Conservation (phyloP, 1,140 invertebrate genomes). For the Drosophila pruinosa region DNA sequence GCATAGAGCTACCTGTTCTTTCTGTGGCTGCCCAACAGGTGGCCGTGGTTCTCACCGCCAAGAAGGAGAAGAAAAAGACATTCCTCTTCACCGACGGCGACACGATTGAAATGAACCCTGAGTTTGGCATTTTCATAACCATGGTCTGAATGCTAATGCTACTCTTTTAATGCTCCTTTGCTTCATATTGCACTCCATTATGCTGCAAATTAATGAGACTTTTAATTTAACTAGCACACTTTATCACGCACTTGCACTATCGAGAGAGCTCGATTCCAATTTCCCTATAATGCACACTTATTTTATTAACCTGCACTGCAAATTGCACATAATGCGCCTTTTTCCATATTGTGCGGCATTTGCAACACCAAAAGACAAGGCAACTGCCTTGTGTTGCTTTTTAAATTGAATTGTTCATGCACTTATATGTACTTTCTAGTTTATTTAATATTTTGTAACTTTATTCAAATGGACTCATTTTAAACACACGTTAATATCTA, state of each 20-base stretch:
- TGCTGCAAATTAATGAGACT: slow-evolving; percentile 19
- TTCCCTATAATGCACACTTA: slow-evolving; percentile 6
- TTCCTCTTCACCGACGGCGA: slow-evolving; percentile 98
- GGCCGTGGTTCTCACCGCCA: slow-evolving; percentile 94
- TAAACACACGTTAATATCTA: too few relatives aligned
- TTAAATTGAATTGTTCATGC: neutral
- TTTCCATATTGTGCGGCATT: neutral
- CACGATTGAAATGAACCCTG: slow-evolving; percentile 94
- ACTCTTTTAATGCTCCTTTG: neutral
- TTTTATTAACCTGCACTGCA: slow-evolving; percentile 26
- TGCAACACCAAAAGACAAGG: neutral
- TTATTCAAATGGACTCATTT: too few relatives aligned
- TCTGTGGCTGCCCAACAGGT: slow-evolving; percentile 99
- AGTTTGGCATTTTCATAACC: slow-evolving; percentile 98
- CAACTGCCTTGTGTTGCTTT: neutral
- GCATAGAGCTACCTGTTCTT: slow-evolving; percentile 96
- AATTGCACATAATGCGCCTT: neutral
- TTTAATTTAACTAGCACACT: slow-evolving; percentile 37
- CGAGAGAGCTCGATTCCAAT: slow-evolving; percentile 18
- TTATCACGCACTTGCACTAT: slow-evolving; percentile 17
- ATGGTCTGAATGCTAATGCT: slow-evolving; percentile 87
- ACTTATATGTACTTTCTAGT: neutral
- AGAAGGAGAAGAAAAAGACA: slow-evolving; percentile 95
- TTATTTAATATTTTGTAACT: too few relatives aligned
- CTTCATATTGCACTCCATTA: neutral